A percentile compares a stretch with the other conserved stretches of the same genome.
Evolutionary conservation across 1,140 invertebrate genomes (phyloP).

Genomic region (Cydia fagiglandana): DNA sequence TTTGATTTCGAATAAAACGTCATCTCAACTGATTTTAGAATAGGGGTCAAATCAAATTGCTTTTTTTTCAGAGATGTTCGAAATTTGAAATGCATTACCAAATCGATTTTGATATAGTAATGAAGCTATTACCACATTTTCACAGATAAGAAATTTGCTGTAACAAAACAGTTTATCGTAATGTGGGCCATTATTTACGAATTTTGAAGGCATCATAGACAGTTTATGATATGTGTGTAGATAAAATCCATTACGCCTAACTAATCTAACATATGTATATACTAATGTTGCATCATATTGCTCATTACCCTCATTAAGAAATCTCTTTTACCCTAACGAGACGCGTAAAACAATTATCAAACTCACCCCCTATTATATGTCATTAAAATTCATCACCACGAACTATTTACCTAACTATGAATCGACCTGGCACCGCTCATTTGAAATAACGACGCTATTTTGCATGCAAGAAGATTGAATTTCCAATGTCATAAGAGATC

Average conservation of each 20-base stretch:
- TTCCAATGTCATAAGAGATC: background rate
- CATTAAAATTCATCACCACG: constrained; percentile 26
- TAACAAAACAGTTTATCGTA: no score
- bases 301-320: background rate
- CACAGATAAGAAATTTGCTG: no score
- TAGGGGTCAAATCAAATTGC: no score
- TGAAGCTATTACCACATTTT: no score
- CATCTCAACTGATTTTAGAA: no score
- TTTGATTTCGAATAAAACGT: no score
- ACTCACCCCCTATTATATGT: background rate
- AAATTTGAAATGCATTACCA: no score
- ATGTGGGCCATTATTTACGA: no score
- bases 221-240: no score
- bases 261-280: background rate
- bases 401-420: constrained; percentile 20
- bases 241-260: background rate
- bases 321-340: constrained; percentile 18
- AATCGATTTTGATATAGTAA: no score
- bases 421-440: background rate
- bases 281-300: constrained; percentile 11
- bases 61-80: no score
- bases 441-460: background rate
- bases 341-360: constrained; percentile 5
- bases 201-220: no score
- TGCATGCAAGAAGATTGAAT: background rate